A percentile compares a stretch with the other conserved stretches of the same genome.
Evolutionary conservation across 2,113 vertebrate genomes (phyloP).

Genomic region (Prunella himalayana): DNA sequence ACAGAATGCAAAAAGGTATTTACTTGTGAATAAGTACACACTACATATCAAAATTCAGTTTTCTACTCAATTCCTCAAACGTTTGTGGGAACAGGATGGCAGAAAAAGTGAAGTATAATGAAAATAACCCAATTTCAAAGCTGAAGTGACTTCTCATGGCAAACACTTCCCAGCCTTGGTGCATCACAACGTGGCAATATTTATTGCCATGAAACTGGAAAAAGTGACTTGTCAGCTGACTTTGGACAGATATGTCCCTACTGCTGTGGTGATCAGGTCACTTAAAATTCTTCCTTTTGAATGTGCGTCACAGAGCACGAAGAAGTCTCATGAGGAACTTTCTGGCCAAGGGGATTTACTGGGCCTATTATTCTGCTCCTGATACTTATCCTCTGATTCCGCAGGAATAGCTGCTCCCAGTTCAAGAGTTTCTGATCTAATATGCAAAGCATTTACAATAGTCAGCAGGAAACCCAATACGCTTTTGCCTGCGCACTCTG

Average conservation of each 20-base stretch:
- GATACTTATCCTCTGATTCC: conserved; percentile 54
- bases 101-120: background rate
- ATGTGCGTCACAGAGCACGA: conserved; percentile 28
- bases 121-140: background rate
- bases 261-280: background rate
- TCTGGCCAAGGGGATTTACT: conserved; percentile 54
- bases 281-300: conserved; percentile 31
- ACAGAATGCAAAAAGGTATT: background rate
- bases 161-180: background rate
- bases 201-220: conserved; percentile 9
- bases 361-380: conserved; percentile 50
- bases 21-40: background rate
- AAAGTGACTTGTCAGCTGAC: conserved; percentile 38
- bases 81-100: background rate
- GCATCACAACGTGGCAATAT: background rate
- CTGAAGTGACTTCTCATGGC: background rate
- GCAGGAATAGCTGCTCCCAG: conserved; percentile 48
- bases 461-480: conserved; percentile 80
- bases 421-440: conserved; percentile 59
- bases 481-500: conserved; percentile 52
- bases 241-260: background rate
- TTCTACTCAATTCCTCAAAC: background rate
- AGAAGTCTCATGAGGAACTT: conserved; percentile 45
- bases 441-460: conserved; percentile 66
- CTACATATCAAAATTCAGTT: background rate